Conservation (phyloP, 2,113 vertebrate genomes). For the Bubalus kerabau region DNA sequence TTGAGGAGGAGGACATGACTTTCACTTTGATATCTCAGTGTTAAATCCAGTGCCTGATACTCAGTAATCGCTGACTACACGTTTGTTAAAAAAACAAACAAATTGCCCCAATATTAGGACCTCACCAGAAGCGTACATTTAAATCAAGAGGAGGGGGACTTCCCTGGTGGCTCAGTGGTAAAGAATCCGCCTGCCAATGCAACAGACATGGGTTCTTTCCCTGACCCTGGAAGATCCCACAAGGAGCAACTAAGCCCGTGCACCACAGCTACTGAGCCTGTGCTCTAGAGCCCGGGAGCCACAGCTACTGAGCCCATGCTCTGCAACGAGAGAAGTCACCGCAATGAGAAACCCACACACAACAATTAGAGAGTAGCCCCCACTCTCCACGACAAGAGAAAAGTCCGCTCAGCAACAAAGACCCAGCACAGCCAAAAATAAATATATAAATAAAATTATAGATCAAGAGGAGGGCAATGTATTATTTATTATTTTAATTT, state of each 20-base stretch:
- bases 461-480: neutral
- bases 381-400: neutral
- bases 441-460: neutral
- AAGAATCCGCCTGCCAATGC: neutral
- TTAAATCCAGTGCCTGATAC: neutral
- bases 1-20: neutral
- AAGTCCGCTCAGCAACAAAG: neutral
- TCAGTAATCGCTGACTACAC: neutral
- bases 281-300: neutral
- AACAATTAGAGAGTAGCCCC: neutral
- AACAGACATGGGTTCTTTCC: neutral
- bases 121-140: neutral
- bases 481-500: neutral
- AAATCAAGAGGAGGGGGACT: neutral
- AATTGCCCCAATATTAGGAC: neutral
- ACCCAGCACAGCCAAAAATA: neutral
- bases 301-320: neutral
- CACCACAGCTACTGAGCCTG: too few species aligned
- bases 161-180: neutral
- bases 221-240: neutral
- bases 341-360: neutral
- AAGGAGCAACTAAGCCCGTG: neutral
- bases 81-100: neutral
- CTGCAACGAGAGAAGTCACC: rapidly evolving
- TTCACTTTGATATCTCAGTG: neutral